Evolutionary conservation across 1,140 invertebrate species (phyloP), one percentile per base, ranked within the genome.

Genomic region (Macrosteles quadrilineatus): DNA sequence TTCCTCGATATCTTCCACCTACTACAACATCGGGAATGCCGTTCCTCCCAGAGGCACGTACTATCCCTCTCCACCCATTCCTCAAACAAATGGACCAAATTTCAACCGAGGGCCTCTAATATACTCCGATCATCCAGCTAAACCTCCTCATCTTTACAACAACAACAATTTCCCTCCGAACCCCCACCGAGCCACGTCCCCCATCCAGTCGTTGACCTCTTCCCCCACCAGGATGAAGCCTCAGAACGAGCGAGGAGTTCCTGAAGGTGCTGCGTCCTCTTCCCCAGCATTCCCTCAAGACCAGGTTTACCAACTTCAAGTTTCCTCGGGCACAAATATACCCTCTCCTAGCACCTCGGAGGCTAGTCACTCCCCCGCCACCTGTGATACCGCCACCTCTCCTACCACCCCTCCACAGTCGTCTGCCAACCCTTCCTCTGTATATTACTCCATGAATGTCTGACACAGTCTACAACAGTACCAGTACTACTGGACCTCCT

Each of bases 401-500:
- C 65, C 62, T 23, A 21, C 62, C 62, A 40, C 40, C 65, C 57
- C 70, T 19, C 30, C 63, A 21, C 1, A 75, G 76, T 27, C 76
- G 74, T 0, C 74, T 69, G 71, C 77, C 67, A 72, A 75, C 19
- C 77, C 76, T 71, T 77, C 78, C 47, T 78, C 80, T 14, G 80
- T 83, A 12, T 82, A 81, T 70, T 83, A 83, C 73, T 79, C 81
- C 27, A 82, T 83, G 81, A 83, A 83, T 69, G 81, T 83, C 77
- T 83, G 81, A 82, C 81, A 77, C 29, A 69, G 30, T 47, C 53
- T 59, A 36, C 64, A 67, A 36, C 43, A 71, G 21, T 71, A 66
- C 62, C 62, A 71, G 53, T 62, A 67, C 21, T 67, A 67, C 27
- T 67, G 64, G 65, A 31, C 53, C 29, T 59, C 30, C 30, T 30